These are phyloP conservation scores for Theocolax elegans DNA, from an alignment of 1,140 invertebrate species.

Conservation along the genomic window DNA sequence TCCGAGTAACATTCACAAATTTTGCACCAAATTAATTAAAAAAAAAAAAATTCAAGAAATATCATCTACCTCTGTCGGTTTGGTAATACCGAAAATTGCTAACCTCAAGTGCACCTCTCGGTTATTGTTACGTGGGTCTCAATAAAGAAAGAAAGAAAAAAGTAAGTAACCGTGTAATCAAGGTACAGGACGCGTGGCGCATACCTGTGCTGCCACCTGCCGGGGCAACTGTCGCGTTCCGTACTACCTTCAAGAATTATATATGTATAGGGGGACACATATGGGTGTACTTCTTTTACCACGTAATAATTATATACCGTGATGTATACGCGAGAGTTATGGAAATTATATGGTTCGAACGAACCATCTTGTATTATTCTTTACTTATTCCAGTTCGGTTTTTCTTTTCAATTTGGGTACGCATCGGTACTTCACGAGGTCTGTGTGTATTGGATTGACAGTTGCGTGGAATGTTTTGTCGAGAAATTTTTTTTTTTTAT, in stretches of 20 bases:
- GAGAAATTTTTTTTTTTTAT: no score
- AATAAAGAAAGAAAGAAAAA: neutral
- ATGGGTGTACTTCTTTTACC: neutral
- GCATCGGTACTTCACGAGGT: no score
- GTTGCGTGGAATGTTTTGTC: no score
- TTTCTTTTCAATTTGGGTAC: no score
- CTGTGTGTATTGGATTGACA: no score
- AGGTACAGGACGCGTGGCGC: conserved; percentile 36
- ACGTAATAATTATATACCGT: conserved; percentile 30
- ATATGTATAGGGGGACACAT: neutral
- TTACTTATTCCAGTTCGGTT: neutral
- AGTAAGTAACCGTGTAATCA: conserved; percentile 35
- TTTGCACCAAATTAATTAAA: no score
- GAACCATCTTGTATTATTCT: neutral
- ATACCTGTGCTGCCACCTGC: conserved; percentile 49
- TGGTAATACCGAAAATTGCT: no score
- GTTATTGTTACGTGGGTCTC: no score
- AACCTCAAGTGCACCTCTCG: no score
- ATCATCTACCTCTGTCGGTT: no score
- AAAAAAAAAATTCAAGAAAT: no score
- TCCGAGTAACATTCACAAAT: no score
- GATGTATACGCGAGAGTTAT: conserved; percentile 24
- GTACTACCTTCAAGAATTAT: neutral
- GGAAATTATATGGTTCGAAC: conserved; percentile 32
- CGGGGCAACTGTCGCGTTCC: neutral